Conservation (phyloP, 2,888 invertebrate genomes). For the Tenthredo mesomela region DNA sequence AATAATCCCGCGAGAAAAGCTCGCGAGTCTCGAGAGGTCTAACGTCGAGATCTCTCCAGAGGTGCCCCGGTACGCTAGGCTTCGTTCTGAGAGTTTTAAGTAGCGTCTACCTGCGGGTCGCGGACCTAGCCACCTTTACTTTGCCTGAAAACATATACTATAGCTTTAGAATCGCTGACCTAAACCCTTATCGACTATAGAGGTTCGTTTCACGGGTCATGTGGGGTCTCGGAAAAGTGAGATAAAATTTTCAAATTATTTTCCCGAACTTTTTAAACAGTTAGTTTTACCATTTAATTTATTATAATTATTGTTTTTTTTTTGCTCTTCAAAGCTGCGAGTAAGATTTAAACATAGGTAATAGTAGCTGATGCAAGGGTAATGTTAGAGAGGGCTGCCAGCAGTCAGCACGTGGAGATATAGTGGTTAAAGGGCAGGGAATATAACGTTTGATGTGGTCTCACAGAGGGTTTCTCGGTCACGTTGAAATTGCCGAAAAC, state of each 20-base stretch:
- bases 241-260: not conserved
- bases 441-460: slow-evolving; percentile 66
- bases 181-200: not conserved
- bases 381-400: slow-evolving; percentile 55
- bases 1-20: slow-evolving; percentile 46
- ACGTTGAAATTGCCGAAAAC: slow-evolving; percentile 66
- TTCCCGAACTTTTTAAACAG: not conserved
- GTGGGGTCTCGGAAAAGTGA: not conserved
- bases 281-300: not conserved
- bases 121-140: slow-evolving; percentile 9
- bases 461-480: slow-evolving; percentile 56
- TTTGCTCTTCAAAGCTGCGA: not conserved
- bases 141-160: slow-evolving; percentile 4
- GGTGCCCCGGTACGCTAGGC: slow-evolving; percentile 32
- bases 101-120: slow-evolving; percentile 37
- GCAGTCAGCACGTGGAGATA: not conserved
- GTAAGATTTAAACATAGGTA: slow-evolving; percentile 20
- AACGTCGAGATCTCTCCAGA: slow-evolving; percentile 51
- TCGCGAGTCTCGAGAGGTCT: slow-evolving; percentile 52
- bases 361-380: slow-evolving; percentile 56
- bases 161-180: slow-evolving; percentile 36
- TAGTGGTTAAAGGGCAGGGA: slow-evolving; percentile 55
- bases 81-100: slow-evolving; percentile 38
- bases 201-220: not conserved
- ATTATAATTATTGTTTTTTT: not conserved